These are phyloP conservation scores for Tribolium freemani DNA, from an alignment of 2,888 invertebrate species.

Conservation along the genomic window DNA sequence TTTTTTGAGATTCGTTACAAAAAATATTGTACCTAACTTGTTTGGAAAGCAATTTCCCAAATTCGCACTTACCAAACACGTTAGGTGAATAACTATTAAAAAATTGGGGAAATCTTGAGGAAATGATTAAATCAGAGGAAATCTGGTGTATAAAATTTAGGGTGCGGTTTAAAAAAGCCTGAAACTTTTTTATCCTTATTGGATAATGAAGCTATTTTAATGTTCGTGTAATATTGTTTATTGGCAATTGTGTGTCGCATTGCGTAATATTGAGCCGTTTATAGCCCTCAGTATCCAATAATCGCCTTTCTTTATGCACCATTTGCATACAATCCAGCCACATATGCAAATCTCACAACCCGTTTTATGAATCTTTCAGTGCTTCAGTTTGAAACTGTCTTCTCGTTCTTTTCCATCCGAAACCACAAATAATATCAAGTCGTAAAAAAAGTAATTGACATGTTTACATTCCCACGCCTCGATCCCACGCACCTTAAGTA, in stretches of 20 bases:
- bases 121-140: too few species aligned
- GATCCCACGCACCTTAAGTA: constrained; percentile 42
- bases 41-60: too few species aligned
- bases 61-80: too few species aligned
- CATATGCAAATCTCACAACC: neutral
- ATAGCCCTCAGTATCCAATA: neutral
- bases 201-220: too few species aligned
- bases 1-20: too few species aligned
- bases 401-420: neutral
- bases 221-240: neutral
- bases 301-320: neutral
- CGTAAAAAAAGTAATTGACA: constrained; percentile 31
- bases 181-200: too few species aligned
- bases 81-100: too few species aligned
- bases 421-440: constrained; percentile 13
- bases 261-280: neutral
- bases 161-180: too few species aligned
- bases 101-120: too few species aligned
- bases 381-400: neutral
- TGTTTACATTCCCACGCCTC: constrained; percentile 42
- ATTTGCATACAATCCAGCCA: neutral
- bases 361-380: constrained; percentile 6
- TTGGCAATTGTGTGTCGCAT: neutral
- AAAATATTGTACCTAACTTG: too few species aligned
- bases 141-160: too few species aligned